Evolutionary conservation across 2,113 vertebrate species (phyloP).

Genomic region (Hystrix brachyura): DNA sequence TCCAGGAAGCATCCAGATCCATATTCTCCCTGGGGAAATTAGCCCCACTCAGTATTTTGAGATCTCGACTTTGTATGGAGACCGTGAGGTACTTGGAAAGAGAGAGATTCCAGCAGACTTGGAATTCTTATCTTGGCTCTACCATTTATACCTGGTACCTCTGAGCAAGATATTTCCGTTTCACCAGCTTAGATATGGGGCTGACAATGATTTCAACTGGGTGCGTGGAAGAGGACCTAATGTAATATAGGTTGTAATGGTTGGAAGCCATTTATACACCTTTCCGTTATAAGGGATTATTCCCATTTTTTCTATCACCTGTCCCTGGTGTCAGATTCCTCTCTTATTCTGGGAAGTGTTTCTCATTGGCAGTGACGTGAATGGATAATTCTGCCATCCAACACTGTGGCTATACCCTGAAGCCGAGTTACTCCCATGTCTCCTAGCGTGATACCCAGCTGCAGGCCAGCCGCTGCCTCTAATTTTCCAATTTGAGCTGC

Average conservation of each 20-base stretch:
- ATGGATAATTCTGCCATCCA: background rate
- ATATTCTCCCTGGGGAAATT: background rate
- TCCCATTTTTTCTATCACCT: background rate
- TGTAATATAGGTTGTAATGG: background rate
- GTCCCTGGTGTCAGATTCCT: background rate
- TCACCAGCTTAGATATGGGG: background rate
- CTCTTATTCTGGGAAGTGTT: background rate
- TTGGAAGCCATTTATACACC: background rate
- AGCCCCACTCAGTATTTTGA: background rate
- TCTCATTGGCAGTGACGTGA: background rate
- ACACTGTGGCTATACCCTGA: background rate
- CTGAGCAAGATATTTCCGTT: background rate
- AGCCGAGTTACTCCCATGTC: background rate
- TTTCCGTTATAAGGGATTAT: background rate
- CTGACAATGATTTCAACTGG: background rate
- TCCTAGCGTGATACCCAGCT: background rate
- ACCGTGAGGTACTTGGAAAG: background rate
- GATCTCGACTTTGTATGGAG: background rate
- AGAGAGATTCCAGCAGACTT: background rate
- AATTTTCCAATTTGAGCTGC: slow-evolving; percentile 43
- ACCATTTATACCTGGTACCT: background rate
- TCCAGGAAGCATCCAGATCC: background rate
- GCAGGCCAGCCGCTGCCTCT: slow-evolving; percentile 18
- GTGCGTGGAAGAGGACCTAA: background rate
- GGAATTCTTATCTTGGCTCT: slow-evolving; percentile 28